Evolutionary conservation across 2,888 invertebrate genomes (phyloP), one percentile per base, ranked within the genome.

Genomic region (Magallana nippona): DNA sequence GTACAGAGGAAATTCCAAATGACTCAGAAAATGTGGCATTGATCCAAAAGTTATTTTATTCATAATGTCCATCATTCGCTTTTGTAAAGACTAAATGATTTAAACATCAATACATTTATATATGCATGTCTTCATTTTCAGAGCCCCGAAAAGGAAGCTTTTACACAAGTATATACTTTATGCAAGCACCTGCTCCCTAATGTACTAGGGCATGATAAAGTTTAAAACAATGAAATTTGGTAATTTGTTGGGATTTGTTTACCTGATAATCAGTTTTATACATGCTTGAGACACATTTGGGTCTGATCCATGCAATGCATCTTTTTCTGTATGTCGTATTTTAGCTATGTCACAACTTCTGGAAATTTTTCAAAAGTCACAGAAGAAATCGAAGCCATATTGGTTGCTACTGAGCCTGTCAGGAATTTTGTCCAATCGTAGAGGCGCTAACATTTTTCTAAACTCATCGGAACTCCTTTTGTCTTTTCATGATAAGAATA

Each of bases 351-450:
- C 71, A 71, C 27, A 71, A 71, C 27, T 71, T 71, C 32, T 71
- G 11, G 19, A 71, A 10, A 71, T 32, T 71, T 27, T 71, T 71
- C 71, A 71, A 71, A 71, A 71, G 71, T 71, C 71, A 71, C 71
- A 71, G 13, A 71, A 71, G 27, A 63, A 71, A 13, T 71, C 15
- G 71, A 71, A 71, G 77, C 85, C 85, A 86, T 86, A 81, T 86
- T 86, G 85, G 85, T 86, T 86, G 84, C 84, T 84, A 84, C 84
- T 84, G 84, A 84, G 84, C 81, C 84, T 84, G 85, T 86, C 82
- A 71, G 77, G 60, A 82, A 80, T 71, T 63, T 58, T 15, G 32
- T 19, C 85, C 84, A 86, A 86, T 85, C 79, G 81, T 44, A 60
- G 19, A 71, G 2, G 22, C 22, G 32, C 77, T 81, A 32, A 85